Base-by-base conservation (phyloP, 2,888 invertebrate genomes). In the Microctonus aethiopoides region DNA sequence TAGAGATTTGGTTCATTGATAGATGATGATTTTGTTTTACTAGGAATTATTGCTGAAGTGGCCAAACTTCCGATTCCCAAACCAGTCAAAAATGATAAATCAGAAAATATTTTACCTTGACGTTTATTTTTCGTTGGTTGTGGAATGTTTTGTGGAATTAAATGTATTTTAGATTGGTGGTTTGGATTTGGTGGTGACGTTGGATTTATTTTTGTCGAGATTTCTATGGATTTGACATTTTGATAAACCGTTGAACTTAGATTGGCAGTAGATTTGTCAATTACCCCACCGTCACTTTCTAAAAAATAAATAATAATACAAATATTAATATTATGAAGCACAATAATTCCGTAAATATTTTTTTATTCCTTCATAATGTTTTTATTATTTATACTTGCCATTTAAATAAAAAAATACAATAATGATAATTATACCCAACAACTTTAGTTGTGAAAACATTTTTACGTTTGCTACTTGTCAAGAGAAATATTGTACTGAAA, bases 41-140 rank as follows among this genome's bases (percentile, higher is more conserved):
- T 46, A 5, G 74, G 39, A 34, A 67, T 56, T 66, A 64, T 67
- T 16, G 78, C 68, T 24, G 78, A 73, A 16, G 65, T 67, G 24
- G 70, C 61, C 9, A 68, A 24, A 16, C 39, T 70, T 1, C 64
- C 57, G 11, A 66, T 9, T 1, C 66, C 20, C 41, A 70, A 61
- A 34, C 84, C 84, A 41, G 84, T 78, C 4, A 84, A 51, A 13
- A 86, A 75, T 2, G 84, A 80, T 16, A 85, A 70, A 61, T 67
- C 65, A 7, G 79, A 77, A 2, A 81, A 76, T 54, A 83, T 77
- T 75, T 80, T 79, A 0, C 56, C 65, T 54, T 39, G 6, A 9
- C 65, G 65, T 24, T 52, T 63, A 6, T 24, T 5, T 10, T 54
- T 24, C 6, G 26, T 13, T 2, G 11, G 1, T 54, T 54, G 11